Evolutionary conservation across 2,113 vertebrate species (phyloP).

Genomic region (Trichechus manatus): DNA sequence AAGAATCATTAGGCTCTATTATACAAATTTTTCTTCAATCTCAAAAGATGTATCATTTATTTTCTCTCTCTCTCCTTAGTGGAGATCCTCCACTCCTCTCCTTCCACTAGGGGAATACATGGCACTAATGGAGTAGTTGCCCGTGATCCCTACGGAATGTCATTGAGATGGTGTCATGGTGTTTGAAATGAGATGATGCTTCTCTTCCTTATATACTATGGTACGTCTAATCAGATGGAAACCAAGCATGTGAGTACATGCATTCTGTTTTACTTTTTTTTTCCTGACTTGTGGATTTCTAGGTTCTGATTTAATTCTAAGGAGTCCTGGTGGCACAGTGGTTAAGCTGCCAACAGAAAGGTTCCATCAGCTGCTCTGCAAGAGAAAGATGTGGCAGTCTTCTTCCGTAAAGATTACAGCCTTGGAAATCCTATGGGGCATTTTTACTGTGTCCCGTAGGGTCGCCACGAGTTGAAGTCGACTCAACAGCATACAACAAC

Average conservation of each 20-base stretch:
- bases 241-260: background rate
- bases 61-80: background rate
- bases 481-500: background rate
- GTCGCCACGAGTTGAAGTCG: background rate
- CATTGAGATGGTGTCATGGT: background rate
- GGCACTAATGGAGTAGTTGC: background rate
- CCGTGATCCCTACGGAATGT: no score
- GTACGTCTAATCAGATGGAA: background rate
- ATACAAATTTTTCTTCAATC: background rate
- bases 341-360: no score
- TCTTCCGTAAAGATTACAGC: no score
- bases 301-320: background rate
- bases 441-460: background rate
- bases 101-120: background rate
- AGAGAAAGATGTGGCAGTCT: no score
- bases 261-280: background rate
- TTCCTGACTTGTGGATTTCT: background rate
- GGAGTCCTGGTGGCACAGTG: no score
- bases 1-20: background rate
- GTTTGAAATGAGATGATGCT: background rate
- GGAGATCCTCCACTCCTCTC: background rate
- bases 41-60: background rate
- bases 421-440: background rate
- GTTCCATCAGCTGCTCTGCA: no score
- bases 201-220: background rate